phyloP scores from a whole-genome alignment of 2,888 invertebrate genomes.

The Seira musarum region DNA sequence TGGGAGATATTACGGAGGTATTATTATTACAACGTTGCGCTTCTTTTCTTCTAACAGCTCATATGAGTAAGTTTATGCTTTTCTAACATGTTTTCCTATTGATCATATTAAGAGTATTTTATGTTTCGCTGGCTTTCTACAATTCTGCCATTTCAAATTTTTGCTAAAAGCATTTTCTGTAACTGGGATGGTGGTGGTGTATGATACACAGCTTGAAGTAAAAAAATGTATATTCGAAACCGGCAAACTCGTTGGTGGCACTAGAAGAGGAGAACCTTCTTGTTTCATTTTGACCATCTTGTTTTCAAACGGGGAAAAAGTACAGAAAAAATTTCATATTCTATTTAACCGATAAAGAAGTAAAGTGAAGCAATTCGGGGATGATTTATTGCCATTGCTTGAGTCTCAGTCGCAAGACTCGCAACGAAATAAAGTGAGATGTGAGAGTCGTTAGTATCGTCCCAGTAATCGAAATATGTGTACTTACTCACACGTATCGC shows the following conservation, averaged over 20 bases:
- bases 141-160: too few species aligned
- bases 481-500: too few species aligned
- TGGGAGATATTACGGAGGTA: constrained; percentile 11
- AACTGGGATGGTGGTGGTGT: too few species aligned
- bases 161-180: too few species aligned
- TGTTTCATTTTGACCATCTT: not conserved
- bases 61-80: constrained; percentile 15
- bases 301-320: not conserved
- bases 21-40: constrained; percentile 27
- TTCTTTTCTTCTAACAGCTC: constrained; percentile 16
- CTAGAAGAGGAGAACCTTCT: too few species aligned
- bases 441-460: not conserved
- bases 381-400: not conserved
- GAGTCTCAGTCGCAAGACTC: too few species aligned
- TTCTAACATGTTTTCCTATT: constrained; percentile 32
- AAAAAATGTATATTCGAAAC: too few species aligned
- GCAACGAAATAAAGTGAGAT: not conserved
- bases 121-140: too few species aligned
- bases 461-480: too few species aligned
- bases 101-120: constrained; percentile 35
- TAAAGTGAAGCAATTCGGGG: not conserved
- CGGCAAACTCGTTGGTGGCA: too few species aligned
- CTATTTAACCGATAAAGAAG: not conserved
- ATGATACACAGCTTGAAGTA: too few species aligned
- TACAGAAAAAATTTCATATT: not conserved